Evolutionary conservation across 2,888 invertebrate genomes (phyloP), one percentile per base, ranked within the genome.

Genomic region (Chelonus formosanus): DNA sequence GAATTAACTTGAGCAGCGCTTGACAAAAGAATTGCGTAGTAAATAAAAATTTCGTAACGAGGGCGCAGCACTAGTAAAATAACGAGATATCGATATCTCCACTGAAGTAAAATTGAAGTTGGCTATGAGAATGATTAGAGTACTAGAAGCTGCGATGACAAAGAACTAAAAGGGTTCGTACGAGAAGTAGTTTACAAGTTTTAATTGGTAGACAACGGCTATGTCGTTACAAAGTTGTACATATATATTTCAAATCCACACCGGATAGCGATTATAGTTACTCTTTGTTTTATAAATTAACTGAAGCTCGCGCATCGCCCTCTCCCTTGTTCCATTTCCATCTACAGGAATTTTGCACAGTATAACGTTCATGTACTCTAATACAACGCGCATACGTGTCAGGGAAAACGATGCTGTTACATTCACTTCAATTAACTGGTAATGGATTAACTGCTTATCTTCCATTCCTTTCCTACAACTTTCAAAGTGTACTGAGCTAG

Each of bases 381-480:
- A 58, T 34, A 58, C 32, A 57, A 57, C 47, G 52, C 59, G 45
- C 53, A 59, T 36, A 53, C 53, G 50, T 10, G 40, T 53, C 44
- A 55, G 43, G 47, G 52, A 31, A 67, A 69, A 67, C 35, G 63
- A 54, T 45, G 63, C 43, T 52, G 20, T 70, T 73, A 70, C 74
- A 73, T 76, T 75, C 73, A 72, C 75, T 78, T 78, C 72, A 76
- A 76, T 76, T 75, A 75, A 76, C 76, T 73, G 73, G 76, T 78
- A 78, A 76, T 78, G 76, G 74, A 77, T 77, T 78, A 77, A 77
- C 74, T 73, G 76, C 76, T 77, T 76, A 77, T 77, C 77, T 74
- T 65, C 70, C 67, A 63, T 52, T 70, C 62, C 62, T 66, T 68
- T 67, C 47, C 7, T 35, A 48, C 58, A 35, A 58, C 10, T 35